A percentile compares a stretch with the other conserved stretches of the same genome.
phyloP scores from a whole-genome alignment of 2,113 vertebrate species.

The Mesoclemmys tuberculata region DNA sequence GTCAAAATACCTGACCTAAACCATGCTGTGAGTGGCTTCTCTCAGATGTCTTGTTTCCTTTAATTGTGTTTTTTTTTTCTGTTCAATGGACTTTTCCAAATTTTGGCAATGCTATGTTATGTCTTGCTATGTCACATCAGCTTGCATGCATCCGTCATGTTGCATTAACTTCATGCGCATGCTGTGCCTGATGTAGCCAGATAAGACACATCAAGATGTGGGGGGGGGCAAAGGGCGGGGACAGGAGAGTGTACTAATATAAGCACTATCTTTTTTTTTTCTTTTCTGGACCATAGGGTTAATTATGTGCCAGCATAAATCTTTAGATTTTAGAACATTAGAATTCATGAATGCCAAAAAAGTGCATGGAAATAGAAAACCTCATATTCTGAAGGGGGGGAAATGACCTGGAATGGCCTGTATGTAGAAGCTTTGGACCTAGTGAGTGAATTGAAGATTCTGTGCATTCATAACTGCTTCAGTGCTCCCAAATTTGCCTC shows the following conservation, averaged over 20 bases:
- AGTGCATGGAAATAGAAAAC: neutral
- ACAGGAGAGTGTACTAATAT: neutral
- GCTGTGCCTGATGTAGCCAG: neutral
- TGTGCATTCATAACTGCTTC: neutral
- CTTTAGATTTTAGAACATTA: neutral
- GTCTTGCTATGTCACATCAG: neutral
- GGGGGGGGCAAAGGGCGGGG: neutral
- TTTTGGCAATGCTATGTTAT: neutral
- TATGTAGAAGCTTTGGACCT: neutral
- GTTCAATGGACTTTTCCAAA: neutral
- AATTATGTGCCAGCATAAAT: neutral
- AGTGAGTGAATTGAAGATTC: neutral
- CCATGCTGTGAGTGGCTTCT: neutral
- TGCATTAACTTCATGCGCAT: rapidly evolving
- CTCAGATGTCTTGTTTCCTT: neutral
- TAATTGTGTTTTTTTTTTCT: neutral
- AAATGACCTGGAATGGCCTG: neutral
- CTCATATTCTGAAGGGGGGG: neutral
- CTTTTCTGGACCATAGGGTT: no score
- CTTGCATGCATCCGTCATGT: neutral
- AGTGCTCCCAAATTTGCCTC: neutral
- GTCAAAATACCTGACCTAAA: neutral
- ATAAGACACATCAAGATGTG: neutral
- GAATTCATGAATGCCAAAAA: neutral
- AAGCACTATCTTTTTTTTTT: neutral